phyloP scores from a whole-genome alignment of 2,113 vertebrate genomes.

The Ochotona princeps region DNA sequence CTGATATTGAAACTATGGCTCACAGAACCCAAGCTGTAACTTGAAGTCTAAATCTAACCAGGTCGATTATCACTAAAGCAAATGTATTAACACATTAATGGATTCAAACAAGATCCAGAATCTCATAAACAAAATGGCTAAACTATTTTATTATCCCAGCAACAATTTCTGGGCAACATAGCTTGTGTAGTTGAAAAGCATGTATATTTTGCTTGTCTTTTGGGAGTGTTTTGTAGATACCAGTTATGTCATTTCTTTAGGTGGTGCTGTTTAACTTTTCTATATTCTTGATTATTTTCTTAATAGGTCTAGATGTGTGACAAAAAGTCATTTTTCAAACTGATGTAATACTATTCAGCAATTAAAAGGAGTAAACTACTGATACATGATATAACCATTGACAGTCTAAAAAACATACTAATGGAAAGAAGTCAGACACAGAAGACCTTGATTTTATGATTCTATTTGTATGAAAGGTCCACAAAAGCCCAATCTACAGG shows the following conservation, averaged over 20 bases:
- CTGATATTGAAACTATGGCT: slow-evolving; percentile 16
- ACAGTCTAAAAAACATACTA: slow-evolving; percentile 37
- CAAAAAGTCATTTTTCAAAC: not conserved
- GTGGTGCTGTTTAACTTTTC: slow-evolving; percentile 13
- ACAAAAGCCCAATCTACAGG: slow-evolving; percentile 43
- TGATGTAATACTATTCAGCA: not conserved
- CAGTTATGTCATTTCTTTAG: not conserved
- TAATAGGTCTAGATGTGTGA: not conserved
- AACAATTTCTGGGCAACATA: not conserved
- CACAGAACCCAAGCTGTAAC: slow-evolving; percentile 35
- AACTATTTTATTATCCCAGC: slow-evolving; percentile 30
- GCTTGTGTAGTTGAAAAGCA: slow-evolving; percentile 20
- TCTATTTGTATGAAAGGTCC: slow-evolving; percentile 21
- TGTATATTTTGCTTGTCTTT: not conserved
- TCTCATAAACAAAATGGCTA: slow-evolving; percentile 28
- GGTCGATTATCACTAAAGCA: slow-evolving; percentile 27
- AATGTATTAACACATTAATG: slow-evolving; percentile 25
- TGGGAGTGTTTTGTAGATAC: slow-evolving; percentile 45
- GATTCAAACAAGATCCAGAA: slow-evolving; percentile 26
- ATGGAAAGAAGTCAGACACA: slow-evolving; percentile 24
- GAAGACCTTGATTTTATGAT: not conserved
- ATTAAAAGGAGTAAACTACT: slow-evolving; percentile 48
- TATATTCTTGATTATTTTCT: slow-evolving; percentile 50
- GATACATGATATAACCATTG: not conserved
- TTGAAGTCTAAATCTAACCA: slow-evolving; percentile 56